Evolutionary conservation across 2,113 vertebrate species (phyloP), one percentile per base, ranked within the genome.

Genomic region (Pavo muticus): DNA sequence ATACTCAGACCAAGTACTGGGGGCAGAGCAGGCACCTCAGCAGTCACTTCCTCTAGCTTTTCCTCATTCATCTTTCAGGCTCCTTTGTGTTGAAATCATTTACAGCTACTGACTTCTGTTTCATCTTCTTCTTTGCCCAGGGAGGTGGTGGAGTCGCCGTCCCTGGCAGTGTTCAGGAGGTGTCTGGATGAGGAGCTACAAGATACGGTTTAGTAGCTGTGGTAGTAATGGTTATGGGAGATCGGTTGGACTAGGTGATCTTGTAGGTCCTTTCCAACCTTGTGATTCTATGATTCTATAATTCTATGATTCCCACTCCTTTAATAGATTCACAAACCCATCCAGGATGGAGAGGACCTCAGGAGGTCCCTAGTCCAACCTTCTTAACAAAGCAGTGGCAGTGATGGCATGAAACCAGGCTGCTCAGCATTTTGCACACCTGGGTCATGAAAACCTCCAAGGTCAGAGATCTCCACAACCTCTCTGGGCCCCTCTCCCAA

Each of bases 371-470:
- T 42, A 4, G 29, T 29, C 9, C 47, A 52, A 13, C 16, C 20
- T 79, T 52, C 10, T 21, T 1, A 19, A 23, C 27, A 68, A 44
- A 84, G 10, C 21, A 27, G 19, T 6, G 13, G 5, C 17, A 57
- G 54, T 1, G 0, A 2, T 54, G 27, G 9, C 24, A 81, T 78
- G 52, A 56, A 11, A 67, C 4, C 10, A 68, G 11, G 14, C 12
- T 74, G 20, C 50, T 54, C 42, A 77, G 35, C 21, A 39, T 24
- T 88, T 71, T 70, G 8, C 17, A 24, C 3, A 19, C 3, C 59
- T 61, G 27, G 12, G 1, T 48, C 73, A 40, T 70, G 15, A 65
- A 37, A 48, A 18, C 14, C 17, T 48, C 19, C 17, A 48, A 73
- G 44, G 13, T 17, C 74, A 45, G 17, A 83, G 44, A 73, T 25